Conservation (phyloP, 2,888 invertebrate species). For the Laspeyria flexula region DNA sequence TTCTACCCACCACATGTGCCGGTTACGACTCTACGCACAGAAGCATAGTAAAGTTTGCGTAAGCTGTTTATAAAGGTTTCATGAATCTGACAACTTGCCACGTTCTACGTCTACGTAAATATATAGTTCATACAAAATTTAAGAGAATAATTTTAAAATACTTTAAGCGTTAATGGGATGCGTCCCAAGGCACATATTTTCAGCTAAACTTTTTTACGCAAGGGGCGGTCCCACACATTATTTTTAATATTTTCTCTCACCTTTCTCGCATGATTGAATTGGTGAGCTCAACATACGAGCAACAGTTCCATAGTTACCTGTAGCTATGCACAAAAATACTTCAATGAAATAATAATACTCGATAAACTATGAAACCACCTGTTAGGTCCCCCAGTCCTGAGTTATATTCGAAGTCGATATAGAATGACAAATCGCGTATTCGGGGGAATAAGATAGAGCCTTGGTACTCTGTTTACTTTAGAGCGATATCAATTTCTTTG, state of each 20-base stretch:
- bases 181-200: slow-evolving; percentile 45
- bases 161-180: slow-evolving; percentile 50
- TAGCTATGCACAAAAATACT: slow-evolving; percentile 27
- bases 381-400: slow-evolving; percentile 43
- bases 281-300: slow-evolving; percentile 14
- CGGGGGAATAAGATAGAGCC: slow-evolving; percentile 16
- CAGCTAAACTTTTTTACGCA: slow-evolving; percentile 42
- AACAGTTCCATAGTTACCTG: slow-evolving; percentile 23
- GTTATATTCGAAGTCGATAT: slow-evolving; percentile 44
- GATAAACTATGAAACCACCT: slow-evolving; percentile 54
- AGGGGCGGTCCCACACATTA: slow-evolving; percentile 33
- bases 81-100: slow-evolving; percentile 14
- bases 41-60: background rate
- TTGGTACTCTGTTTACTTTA: slow-evolving; percentile 26
- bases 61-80: background rate
- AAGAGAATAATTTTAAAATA: slow-evolving; percentile 42
- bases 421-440: slow-evolving; percentile 40
- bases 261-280: slow-evolving; percentile 21
- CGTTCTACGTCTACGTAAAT: slow-evolving; percentile 17
- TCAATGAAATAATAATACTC: slow-evolving; percentile 32
- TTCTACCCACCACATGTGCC: slow-evolving; percentile 8
- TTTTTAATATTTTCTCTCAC: slow-evolving; percentile 39
- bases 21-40: background rate
- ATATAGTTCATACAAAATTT: slow-evolving; percentile 36
- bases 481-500: slow-evolving; percentile 14